These are phyloP conservation scores for Diarsia dahlii DNA, from an alignment of 2,888 invertebrate species.

Conservation along the genomic window DNA sequence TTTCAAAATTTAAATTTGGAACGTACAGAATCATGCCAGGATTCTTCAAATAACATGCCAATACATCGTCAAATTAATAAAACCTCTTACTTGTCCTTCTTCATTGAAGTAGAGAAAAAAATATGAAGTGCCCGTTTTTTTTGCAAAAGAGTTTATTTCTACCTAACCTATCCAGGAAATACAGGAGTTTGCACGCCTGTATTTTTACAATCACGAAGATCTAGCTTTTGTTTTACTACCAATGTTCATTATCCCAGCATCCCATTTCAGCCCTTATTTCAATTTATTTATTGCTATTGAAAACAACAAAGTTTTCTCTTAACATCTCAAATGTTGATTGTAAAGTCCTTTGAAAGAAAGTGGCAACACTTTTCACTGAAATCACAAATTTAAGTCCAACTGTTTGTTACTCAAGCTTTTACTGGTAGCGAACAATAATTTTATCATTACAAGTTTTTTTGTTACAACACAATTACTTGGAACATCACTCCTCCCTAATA, in stretches of 20 bases:
- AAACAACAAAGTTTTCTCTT: not conserved
- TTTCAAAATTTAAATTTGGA: too few species aligned
- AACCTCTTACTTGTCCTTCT: too few species aligned
- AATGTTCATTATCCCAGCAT: not conserved
- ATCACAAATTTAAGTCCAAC: not conserved
- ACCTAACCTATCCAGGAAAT: not conserved
- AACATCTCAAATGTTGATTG: not conserved
- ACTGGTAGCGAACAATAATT: not conserved
- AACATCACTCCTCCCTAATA: not conserved
- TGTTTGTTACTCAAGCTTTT: not conserved
- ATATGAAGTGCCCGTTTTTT: too few species aligned
- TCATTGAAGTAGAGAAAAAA: too few species aligned
- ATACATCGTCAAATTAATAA: too few species aligned
- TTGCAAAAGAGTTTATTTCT: too few species aligned
- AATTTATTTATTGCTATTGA: not conserved
- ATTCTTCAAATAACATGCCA: too few species aligned
- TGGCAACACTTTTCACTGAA: not conserved
- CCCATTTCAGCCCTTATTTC: not conserved
- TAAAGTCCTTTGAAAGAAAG: not conserved
- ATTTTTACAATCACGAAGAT: too few species aligned
- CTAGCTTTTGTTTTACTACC: not conserved
- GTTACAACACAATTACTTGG: not conserved
- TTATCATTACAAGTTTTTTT: not conserved
- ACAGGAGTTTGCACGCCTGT: too few species aligned
- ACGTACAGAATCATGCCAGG: too few species aligned